Conservation (phyloP, 2,888 invertebrate species). For the Anaspis maculata region DNA sequence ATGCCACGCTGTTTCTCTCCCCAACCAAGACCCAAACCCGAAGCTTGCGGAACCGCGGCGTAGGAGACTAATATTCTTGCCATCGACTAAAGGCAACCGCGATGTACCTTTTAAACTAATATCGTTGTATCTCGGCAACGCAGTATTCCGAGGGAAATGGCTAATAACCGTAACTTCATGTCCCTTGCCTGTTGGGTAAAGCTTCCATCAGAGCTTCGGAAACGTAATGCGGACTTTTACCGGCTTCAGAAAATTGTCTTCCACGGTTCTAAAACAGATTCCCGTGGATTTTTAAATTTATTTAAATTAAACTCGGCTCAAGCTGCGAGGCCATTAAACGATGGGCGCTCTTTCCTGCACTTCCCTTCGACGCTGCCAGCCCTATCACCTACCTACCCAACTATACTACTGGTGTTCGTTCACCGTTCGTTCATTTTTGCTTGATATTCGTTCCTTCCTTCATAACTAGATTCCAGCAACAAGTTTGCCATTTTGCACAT, state of each 20-base stretch:
- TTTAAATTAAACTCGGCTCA: conserved; percentile 11
- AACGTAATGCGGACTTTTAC: conserved; percentile 61
- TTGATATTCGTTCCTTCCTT: no score
- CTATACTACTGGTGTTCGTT: no score
- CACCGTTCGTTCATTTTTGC: no score
- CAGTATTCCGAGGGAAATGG: conserved; percentile 50
- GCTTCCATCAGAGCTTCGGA: conserved; percentile 49
- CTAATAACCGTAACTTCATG: conserved; percentile 62
- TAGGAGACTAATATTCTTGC: background rate
- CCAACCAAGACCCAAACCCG: no score
- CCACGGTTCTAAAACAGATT: conserved; percentile 47
- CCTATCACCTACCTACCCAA: no score
- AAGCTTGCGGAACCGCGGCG: no score
- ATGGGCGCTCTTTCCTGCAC: conserved; percentile 5
- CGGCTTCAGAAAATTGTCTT: conserved; percentile 55
- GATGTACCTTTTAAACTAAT: conserved; percentile 47
- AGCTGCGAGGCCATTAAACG: conserved; percentile 8
- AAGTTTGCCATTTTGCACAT: conserved; percentile 7
- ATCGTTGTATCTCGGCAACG: conserved; percentile 52
- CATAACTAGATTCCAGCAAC: conserved; percentile 6
- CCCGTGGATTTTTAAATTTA: conserved; percentile 17
- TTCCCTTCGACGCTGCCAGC: no score
- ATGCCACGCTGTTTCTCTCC: no score
- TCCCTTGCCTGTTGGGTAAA: conserved; percentile 49
- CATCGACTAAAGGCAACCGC: background rate